Evolutionary conservation across 1,140 invertebrate genomes (phyloP).

Genomic region (Pseudomyrmex gracilis): DNA sequence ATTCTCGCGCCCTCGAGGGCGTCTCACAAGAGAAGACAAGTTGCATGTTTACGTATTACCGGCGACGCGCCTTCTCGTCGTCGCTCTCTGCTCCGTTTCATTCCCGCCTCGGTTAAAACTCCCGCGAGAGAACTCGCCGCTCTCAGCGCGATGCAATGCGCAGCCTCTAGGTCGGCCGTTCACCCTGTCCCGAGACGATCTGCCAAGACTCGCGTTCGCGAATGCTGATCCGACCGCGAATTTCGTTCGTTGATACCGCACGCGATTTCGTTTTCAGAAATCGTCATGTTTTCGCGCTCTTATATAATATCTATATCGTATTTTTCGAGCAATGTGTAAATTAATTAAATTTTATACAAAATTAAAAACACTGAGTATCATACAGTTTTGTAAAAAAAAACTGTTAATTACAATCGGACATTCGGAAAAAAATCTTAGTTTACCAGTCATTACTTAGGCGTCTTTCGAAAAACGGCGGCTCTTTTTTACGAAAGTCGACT

Average conservation of each 20-base stretch:
- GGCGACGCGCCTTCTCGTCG: conserved; percentile 63
- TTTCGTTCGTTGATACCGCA: conserved; percentile 58
- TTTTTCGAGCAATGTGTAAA: neutral
- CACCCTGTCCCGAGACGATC: conserved; percentile 80
- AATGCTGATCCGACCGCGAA: conserved; percentile 71
- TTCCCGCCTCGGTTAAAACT: conserved; percentile 78
- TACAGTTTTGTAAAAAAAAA: too few relatives aligned
- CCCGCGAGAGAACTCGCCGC: conserved; percentile 71
- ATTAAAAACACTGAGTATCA: neutral
- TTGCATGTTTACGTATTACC: conserved; percentile 54
- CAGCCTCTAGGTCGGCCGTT: conserved; percentile 86
- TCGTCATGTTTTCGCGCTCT: too few relatives aligned
- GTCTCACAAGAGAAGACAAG: neutral
- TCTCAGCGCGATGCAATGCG: conserved; percentile 78
- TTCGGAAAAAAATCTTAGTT: neutral
- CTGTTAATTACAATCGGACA: neutral
- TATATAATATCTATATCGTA: too few relatives aligned
- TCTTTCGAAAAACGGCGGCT: too few relatives aligned
- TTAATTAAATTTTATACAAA: neutral
- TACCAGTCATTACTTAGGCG: neutral
- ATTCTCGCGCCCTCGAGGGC: neutral
- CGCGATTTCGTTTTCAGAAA: neutral
- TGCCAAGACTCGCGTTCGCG: conserved; percentile 58
- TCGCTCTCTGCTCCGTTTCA: conserved; percentile 77
- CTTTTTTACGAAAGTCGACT: neutral